phyloP scores from a whole-genome alignment of 2,888 invertebrate species.

The Holacanthella duospinosa region DNA sequence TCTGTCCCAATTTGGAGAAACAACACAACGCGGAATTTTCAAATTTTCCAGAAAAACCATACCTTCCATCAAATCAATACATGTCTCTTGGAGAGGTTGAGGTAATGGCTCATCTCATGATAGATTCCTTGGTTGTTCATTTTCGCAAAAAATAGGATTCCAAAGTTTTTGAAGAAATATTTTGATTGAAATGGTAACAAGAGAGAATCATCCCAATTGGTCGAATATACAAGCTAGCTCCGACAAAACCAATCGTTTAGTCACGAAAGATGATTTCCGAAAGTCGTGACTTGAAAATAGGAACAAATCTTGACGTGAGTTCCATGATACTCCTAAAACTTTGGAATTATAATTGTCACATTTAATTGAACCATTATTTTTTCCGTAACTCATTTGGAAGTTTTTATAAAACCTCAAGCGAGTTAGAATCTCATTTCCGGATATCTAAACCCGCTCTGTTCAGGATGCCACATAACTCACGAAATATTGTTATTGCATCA shows the following conservation, averaged over 20 bases:
- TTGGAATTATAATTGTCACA: slow-evolving; percentile 10
- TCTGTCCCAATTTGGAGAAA: neutral
- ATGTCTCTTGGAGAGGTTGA: neutral
- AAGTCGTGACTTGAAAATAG: neutral
- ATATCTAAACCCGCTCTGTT: slow-evolving; percentile 8
- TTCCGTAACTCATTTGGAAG: slow-evolving; percentile 14
- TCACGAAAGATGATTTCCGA: neutral
- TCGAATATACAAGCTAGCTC: slow-evolving; percentile 36
- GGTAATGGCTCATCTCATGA: neutral
- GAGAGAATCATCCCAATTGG: slow-evolving; percentile 33
- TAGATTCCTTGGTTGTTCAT: slow-evolving; percentile 14
- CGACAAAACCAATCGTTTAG: slow-evolving; percentile 22
- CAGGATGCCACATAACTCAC: slow-evolving; percentile 5
- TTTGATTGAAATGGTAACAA: slow-evolving; percentile 33
- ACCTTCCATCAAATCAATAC: neutral
- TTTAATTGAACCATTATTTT: neutral
- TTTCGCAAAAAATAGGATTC: slow-evolving; percentile 3
- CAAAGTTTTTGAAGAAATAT: slow-evolving; percentile 34
- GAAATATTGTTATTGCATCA: slow-evolving; percentile 2
- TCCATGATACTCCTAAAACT: slow-evolving; percentile 18
- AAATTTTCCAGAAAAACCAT: neutral
- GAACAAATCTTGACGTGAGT: slow-evolving; percentile 11
- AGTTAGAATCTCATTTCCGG: slow-evolving; percentile 18
- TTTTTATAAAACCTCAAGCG: slow-evolving; percentile 1
- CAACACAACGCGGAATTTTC: neutral